Base-by-base conservation (phyloP, 2,888 invertebrate genomes). In the Agonum fuliginosum region DNA sequence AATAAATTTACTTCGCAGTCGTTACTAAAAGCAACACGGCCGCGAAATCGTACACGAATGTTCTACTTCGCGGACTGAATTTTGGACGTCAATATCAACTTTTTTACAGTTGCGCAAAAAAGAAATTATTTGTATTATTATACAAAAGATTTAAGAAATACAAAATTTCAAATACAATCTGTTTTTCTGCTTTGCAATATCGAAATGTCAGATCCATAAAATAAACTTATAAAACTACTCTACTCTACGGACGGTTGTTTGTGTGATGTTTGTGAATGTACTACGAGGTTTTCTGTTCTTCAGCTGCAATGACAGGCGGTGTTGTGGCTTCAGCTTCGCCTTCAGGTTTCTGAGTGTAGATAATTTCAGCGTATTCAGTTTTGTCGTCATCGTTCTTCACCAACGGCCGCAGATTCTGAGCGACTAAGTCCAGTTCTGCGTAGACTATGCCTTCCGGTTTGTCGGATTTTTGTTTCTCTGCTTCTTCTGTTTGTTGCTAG, bases 311-410 rank as follows among this genome's bases (percentile, higher is more conserved):
- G 19, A 22, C n/a, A n/a, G 41, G 67, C 4, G 30, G 20, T 41
- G 67, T 37, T 20, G 37, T 22, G 1, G 19, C 46, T 46, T 43
- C 46, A 22, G 46, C 83, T 22, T 88, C 87, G 1, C 86, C 85
- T 37, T 89, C 89, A 19, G 70, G 41, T 2, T 88, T 85, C 79
- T 91, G 91, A 0, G 91, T 90, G 86, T 95, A 95, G 0, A 95
- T 91, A 75, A 95, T 95, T 86, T 95, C 95, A 0, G 95, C 95
- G 85, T 95, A 95, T 82, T 93, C 93, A 1, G 93, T 93, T 83
- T 91, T 90, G 80, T 91, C 93, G 0, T 92, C 91, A 83, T 88
- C 82, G 87, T 90, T 84, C 83, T 86, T 87, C 62, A 86, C 84
- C 37, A 86, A 84, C 67, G 84, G 84, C 76, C 83, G 85, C 83